Conservation (phyloP, 2,113 vertebrate genomes). For the Tachysurus fulvidraco region DNA sequence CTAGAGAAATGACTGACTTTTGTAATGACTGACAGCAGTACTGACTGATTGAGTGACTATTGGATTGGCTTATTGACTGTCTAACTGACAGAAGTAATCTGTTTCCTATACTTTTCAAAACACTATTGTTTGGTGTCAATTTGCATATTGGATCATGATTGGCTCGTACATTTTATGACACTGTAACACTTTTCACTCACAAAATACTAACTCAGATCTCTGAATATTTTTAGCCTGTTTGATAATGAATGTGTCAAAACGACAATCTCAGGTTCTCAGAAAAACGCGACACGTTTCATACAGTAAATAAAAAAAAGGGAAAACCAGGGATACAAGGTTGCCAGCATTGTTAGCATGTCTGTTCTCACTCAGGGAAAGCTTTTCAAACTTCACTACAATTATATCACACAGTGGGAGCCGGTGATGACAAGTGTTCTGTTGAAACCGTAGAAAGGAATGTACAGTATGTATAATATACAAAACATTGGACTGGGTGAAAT, state of each 20-base stretch:
- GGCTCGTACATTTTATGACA: background rate
- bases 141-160: background rate
- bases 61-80: background rate
- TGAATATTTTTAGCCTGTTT: background rate
- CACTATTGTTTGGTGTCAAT: background rate
- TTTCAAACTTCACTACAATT: slow-evolving; percentile 26
- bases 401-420: slow-evolving; percentile 10
- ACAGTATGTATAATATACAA: background rate
- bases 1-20: background rate
- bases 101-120: background rate
- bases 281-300: background rate
- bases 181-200: background rate
- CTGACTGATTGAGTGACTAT: background rate
- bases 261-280: background rate
- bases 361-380: background rate
- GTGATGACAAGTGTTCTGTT: background rate
- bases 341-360: slow-evolving; percentile 1
- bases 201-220: background rate
- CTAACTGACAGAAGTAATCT: background rate
- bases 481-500: background rate
- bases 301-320: background rate
- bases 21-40: background rate
- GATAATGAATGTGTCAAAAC: background rate
- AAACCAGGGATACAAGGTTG: background rate
- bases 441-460: background rate